Base-by-base conservation (phyloP, 1,140 invertebrate genomes). In the Cydia fagiglandana region DNA sequence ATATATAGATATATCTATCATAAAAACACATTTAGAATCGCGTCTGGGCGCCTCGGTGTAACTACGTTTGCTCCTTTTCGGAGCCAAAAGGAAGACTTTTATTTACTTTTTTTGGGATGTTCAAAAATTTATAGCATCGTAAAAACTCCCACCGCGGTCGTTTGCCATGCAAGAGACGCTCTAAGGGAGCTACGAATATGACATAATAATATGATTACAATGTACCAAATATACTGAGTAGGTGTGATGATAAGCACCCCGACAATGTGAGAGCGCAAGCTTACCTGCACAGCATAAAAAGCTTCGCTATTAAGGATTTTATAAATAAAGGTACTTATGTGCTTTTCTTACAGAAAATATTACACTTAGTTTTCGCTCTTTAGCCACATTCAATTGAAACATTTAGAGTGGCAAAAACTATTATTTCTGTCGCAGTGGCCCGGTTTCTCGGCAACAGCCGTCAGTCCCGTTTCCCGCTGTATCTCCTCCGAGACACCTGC, bases 121-220 rank as follows among this genome's bases (percentile, higher is more conserved):
- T 90, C 38, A 90, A 90, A 91, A 91, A 90, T 91, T 91, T 90
- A 90, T 84, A 77, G 80, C 79, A 70, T 88, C 90, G 83, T 91
- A 90, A 90, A 91, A 90, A 85, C 76, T 84, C 81, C 74, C 80
- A 81, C 81, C 75, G 78, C 79, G 80, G 82, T 84, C 87, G 83
- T 87, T 84, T 84, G 76, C 80, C 74, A 79, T 74, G 83, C 83
- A 78, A 79, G 75, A 79, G 79, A 79, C 81, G 81, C 78, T 77
- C 77, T 77, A 84, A 82, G 81, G 82, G 17, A 73, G 41, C 12
- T 81, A 85, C 81, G 81, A 85, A 86, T 89, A 86, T 88, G 86
- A 86, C 80, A 81, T 85, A 84, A 88, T 83, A 85, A 83, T 81
- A 87, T 88, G 83, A 79, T 84, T 84, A 84, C 77, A 77, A 75